Percentiles rank a stretch among this genome's conserved stretches.
These are phyloP conservation scores for Cercocebus atys DNA, from an alignment of 2,113 vertebrate species.

Conservation along the genomic window DNA sequence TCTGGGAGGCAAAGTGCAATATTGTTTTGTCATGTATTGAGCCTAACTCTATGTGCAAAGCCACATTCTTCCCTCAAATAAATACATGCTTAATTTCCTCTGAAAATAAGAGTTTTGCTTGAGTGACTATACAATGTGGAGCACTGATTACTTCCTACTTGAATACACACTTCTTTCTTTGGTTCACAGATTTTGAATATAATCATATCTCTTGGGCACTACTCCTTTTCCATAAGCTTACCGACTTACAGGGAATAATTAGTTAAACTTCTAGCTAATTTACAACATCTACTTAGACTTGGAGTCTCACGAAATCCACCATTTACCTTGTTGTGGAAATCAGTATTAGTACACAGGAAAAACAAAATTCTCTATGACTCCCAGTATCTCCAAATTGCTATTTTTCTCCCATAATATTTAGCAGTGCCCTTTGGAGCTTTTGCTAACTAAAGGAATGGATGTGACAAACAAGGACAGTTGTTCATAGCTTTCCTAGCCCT, in stretches of 20 bases:
- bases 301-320: neutral
- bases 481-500: neutral
- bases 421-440: neutral
- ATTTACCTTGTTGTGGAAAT: neutral
- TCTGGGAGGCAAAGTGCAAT: neutral
- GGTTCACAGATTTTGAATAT: conserved; percentile 34
- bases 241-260: neutral
- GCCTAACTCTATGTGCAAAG: neutral
- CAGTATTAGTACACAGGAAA: neutral
- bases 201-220: neutral
- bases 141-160: conserved; percentile 39
- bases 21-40: conserved; percentile 44
- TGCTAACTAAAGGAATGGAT: neutral
- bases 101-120: conserved; percentile 48
- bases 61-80: conserved; percentile 13
- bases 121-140: conserved; percentile 23
- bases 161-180: conserved; percentile 32
- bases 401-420: neutral
- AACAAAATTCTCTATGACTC: neutral
- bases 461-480: neutral
- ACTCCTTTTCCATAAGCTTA: conserved; percentile 20
- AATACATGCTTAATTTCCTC: conserved; percentile 48
- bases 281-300: neutral
- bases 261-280: conserved; percentile 28
- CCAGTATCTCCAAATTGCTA: neutral